Conservation (phyloP, 1,140 invertebrate species). For the Scaptomyza pallida region DNA sequence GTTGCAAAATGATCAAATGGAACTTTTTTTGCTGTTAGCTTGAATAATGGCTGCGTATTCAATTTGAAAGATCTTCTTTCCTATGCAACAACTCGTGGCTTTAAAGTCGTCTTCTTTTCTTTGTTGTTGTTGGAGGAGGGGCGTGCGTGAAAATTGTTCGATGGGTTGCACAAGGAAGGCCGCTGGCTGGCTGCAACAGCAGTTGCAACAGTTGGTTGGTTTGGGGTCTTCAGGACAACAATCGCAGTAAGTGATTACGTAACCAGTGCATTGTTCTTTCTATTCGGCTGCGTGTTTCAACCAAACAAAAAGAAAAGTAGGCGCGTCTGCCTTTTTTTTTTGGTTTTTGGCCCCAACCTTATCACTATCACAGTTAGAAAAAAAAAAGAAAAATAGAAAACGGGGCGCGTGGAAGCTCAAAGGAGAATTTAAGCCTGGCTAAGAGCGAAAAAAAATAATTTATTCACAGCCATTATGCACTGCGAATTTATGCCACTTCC, state of each 20-base stretch:
- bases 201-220: constrained; percentile 6
- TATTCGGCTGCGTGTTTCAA: constrained; percentile 30
- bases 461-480: constrained; percentile 81
- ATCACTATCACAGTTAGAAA: constrained; percentile 53
- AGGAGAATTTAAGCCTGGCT: constrained; percentile 5
- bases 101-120: too few relatives aligned
- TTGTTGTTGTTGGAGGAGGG: constrained; percentile 27
- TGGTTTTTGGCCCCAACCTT: constrained; percentile 32
- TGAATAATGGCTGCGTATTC: constrained; percentile 36
- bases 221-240: constrained; percentile 56
- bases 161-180: constrained; percentile 71
- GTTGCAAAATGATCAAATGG: constrained; percentile 2
- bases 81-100: constrained; percentile 22
- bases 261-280: constrained; percentile 71
- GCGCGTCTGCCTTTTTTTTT: constrained; percentile 22
- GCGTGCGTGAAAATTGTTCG: constrained; percentile 73
- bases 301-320: constrained; percentile 33
- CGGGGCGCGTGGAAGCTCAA: constrained; percentile 59
- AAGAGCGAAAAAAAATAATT: constrained; percentile 58
- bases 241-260: constrained; percentile 80
- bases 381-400: background rate
- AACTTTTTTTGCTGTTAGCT: constrained; percentile 18
- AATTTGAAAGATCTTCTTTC: constrained; percentile 31
- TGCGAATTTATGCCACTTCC: constrained; percentile 81
- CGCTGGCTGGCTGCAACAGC: constrained; percentile 61